A percentile compares a stretch with the other conserved stretches of the same genome.
phyloP scores from a whole-genome alignment of 2,113 vertebrate species.

The Pituophis catenifer region DNA sequence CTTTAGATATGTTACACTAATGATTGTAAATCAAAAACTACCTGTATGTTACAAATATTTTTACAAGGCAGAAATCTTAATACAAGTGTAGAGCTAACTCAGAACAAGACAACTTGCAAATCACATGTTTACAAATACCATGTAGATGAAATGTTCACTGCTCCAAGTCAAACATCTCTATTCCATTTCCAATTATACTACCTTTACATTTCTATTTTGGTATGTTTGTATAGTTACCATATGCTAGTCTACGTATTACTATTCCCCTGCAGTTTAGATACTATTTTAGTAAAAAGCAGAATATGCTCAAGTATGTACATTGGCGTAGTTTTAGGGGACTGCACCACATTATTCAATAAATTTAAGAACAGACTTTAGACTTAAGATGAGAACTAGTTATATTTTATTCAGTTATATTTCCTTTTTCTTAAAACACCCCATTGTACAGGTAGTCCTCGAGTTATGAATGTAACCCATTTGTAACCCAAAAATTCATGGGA shows the following conservation, averaged over 20 bases:
- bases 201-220: background rate
- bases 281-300: background rate
- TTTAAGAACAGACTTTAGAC: background rate
- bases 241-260: background rate
- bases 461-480: no score
- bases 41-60: background rate
- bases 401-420: background rate
- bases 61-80: background rate
- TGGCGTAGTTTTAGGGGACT: background rate
- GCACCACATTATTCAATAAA: background rate
- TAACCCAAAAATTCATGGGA: no score
- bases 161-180: background rate
- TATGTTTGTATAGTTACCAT: background rate
- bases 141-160: background rate
- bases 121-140: background rate
- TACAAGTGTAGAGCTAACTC: background rate
- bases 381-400: background rate
- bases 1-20: background rate
- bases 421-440: background rate
- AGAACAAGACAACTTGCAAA: background rate
- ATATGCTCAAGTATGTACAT: background rate
- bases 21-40: background rate
- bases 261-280: background rate
- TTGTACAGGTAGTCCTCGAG: no score
- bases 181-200: background rate